Evolutionary conservation across 2,888 invertebrate genomes (phyloP), one percentile per base, ranked within the genome.

Genomic region (Formica aserva): DNA sequence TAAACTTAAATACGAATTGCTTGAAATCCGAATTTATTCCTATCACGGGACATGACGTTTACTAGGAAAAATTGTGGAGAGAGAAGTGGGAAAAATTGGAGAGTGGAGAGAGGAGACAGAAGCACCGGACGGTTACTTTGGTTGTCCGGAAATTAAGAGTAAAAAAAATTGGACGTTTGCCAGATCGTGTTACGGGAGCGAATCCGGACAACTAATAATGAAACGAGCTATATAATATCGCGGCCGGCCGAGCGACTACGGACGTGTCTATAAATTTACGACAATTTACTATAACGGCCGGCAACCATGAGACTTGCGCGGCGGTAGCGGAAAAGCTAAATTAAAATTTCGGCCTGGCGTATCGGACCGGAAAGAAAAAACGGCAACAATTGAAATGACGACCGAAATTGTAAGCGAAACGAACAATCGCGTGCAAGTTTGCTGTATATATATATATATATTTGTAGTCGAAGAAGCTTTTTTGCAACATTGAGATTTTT

Each of bases 161-260:
- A 84, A 89, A 89, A 89, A 89, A 82, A 86, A 87, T 75, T 90
- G 91, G 91, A 85, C 60, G 62, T 35, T 55, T 48, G 89, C 91
- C 91, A 90, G 88, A 88, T 88, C 83, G 90, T 85, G 85, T 89
- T 89, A 86, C 85, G 86, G 83, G 80, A 86, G 89, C 85, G 85
- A 86, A 89, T 87, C 87, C 85, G 80, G 86, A 89, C 88, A 87
- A 90, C 91, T 89, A 90, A 90, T 90, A 90, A 90, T 86, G 89
- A 90, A 89, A 89, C 88, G 76, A 62, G 65, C 65, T 81, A 71
- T 82, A 84, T 57, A 57, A 60, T 72, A 67, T 45, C 78, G 72
- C 74, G 71, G 57, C 65, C 65, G 77, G 15, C 29, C 71, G 74
- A 72, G 62, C 45, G 67, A 66, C 60, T 57, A 66, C 82, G 57